Evolutionary conservation across 2,797 vertebrate genomes (phyloP).

Genomic region (Enteromius paludinosus): DNA sequence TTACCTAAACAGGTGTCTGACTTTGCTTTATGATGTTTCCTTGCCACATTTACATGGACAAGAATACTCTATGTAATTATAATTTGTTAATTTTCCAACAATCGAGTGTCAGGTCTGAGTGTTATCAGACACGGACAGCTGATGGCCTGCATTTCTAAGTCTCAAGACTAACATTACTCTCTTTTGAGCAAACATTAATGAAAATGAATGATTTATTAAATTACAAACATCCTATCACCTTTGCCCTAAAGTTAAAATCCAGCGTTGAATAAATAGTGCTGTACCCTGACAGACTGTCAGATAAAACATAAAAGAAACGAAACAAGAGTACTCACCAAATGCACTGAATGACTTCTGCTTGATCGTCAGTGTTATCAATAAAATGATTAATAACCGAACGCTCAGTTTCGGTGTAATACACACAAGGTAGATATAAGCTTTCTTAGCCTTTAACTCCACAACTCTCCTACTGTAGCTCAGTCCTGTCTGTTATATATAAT

Average conservation of each 20-base stretch:
- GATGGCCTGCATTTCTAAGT: background rate
- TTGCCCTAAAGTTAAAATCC: background rate
- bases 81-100: background rate
- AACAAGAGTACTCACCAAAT: conserved; percentile 34
- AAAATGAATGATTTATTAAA: background rate
- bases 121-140: background rate
- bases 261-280: background rate
- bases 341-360: background rate
- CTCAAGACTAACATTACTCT: background rate
- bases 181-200: background rate
- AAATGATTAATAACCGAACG: background rate
- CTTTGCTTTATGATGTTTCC: background rate
- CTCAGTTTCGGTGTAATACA: background rate
- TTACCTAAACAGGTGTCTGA: background rate
- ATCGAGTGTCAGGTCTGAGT: background rate
- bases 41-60: background rate
- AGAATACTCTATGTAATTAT: background rate
- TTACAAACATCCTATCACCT: background rate
- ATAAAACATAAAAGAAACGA: background rate
- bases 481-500: conserved; percentile 39
- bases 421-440: conserved; percentile 18
- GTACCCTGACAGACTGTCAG: background rate
- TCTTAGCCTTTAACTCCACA: background rate
- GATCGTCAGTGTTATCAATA: background rate
- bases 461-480: conserved; percentile 27